Conservation (phyloP, 2,113 vertebrate species). For the Paramormyrops kingsleyae region DNA sequence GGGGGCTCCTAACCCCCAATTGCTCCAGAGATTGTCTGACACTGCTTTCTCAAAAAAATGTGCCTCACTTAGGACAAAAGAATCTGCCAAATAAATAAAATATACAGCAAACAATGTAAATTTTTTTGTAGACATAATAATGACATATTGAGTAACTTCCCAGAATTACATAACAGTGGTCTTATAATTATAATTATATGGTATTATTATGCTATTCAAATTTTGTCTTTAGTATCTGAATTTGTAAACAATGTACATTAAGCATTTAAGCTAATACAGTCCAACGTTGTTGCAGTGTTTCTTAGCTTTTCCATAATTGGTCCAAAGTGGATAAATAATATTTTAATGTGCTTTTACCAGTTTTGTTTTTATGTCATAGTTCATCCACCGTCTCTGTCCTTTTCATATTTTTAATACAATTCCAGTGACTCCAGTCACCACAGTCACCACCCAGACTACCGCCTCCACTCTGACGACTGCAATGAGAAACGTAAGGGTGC, state of each 20-base stretch:
- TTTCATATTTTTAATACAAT: not conserved
- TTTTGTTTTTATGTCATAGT: not conserved
- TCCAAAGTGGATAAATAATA: not conserved
- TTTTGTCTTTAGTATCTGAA: not conserved
- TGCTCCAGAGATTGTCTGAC: not conserved
- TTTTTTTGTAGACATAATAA: not conserved
- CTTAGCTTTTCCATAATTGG: not conserved
- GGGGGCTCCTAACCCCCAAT: not conserved
- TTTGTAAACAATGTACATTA: not conserved
- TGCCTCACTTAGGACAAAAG: not conserved
- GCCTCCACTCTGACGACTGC: not conserved
- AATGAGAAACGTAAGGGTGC: slow-evolving; percentile 47
- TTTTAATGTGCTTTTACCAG: not conserved
- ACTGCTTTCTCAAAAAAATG: not conserved
- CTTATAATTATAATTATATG: not conserved
- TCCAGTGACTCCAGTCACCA: slow-evolving; percentile 8
- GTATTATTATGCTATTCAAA: not conserved
- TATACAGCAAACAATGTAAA: not conserved
- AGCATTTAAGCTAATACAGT: not conserved
- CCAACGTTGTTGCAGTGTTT: not conserved
- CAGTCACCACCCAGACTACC: slow-evolving; percentile 15
- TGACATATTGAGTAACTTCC: not conserved
- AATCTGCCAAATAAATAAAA: not conserved
- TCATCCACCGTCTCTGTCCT: not conserved
- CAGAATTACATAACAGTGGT: not conserved